phyloP scores from a whole-genome alignment of 2,888 invertebrate genomes.

The Cyclophora albipunctata region DNA sequence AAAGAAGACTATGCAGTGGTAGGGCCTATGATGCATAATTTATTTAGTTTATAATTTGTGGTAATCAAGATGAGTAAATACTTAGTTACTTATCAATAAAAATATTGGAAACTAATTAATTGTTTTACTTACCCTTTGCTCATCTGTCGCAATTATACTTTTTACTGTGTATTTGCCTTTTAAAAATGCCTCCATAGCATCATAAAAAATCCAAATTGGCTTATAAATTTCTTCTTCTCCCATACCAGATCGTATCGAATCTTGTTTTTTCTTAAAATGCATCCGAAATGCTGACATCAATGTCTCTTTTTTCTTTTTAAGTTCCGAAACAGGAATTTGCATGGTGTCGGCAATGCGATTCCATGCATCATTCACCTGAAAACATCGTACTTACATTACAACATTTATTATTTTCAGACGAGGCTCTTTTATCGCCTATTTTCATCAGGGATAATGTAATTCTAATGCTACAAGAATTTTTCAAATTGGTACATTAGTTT shows the following conservation, averaged over 20 bases:
- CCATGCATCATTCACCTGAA: slow-evolving; percentile 16
- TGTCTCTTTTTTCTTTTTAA: slow-evolving; percentile 11
- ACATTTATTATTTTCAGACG: slow-evolving; percentile 9
- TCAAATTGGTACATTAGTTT: slow-evolving; percentile 6
- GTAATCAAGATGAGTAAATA: slow-evolving; percentile 6
- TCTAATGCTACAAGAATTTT: neutral
- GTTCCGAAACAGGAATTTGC: slow-evolving; percentile 11
- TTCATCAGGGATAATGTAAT: slow-evolving; percentile 8
- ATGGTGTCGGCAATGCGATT: slow-evolving; percentile 13
- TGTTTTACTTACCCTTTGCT: slow-evolving; percentile 12
- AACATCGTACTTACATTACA: slow-evolving; percentile 8
- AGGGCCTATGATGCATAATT: slow-evolving; percentile 8
- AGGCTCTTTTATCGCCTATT: slow-evolving; percentile 4
- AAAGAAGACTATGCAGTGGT: slow-evolving; percentile 4
- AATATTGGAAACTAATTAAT: slow-evolving; percentile 6
- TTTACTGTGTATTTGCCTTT: slow-evolving; percentile 8
- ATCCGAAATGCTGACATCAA: slow-evolving; percentile 14
- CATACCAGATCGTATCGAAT: slow-evolving; percentile 12
- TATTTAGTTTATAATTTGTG: slow-evolving; percentile 11
- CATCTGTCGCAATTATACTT: slow-evolving; percentile 1
- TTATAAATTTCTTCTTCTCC: slow-evolving; percentile 16
- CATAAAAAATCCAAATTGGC: slow-evolving; percentile 16
- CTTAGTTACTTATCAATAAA: slow-evolving; percentile 2
- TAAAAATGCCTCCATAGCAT: slow-evolving; percentile 16
- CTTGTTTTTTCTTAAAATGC: slow-evolving; percentile 14